These are phyloP conservation scores for Periparus ater DNA, from an alignment of 2,797 vertebrate species.

Conservation along the genomic window DNA sequence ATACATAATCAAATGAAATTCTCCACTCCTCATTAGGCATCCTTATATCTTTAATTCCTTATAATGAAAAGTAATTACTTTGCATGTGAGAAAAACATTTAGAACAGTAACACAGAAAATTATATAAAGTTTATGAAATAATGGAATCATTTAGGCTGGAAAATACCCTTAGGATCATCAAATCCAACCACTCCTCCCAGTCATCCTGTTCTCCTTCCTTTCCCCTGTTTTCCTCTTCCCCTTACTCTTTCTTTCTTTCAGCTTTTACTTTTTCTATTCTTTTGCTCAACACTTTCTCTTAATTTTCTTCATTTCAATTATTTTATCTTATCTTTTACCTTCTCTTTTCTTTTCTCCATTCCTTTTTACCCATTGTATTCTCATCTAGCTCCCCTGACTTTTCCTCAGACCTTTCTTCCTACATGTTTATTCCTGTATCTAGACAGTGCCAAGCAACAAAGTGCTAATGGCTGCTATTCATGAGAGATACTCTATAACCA, in stretches of 20 bases:
- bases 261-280: neutral
- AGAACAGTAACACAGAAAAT: neutral
- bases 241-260: neutral
- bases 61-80: neutral
- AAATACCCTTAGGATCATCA: neutral
- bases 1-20: neutral
- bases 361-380: neutral
- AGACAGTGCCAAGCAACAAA: neutral
- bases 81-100: neutral
- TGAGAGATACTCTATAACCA: neutral
- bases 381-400: neutral
- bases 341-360: neutral
- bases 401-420: neutral
- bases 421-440: neutral
- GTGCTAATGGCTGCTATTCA: neutral
- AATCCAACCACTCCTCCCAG: neutral
- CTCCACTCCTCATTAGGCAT: conserved; percentile 8
- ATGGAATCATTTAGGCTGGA: neutral
- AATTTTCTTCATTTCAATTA: neutral
- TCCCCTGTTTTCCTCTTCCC: neutral
- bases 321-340: neutral
- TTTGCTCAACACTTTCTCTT: neutral
- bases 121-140: neutral
- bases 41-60: conserved; percentile 4
- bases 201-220: neutral